A percentile compares a stretch with the other conserved stretches of the same genome.
phyloP scores from a whole-genome alignment of 2,113 vertebrate genomes.

The Romanogobio albipinnatus region DNA sequence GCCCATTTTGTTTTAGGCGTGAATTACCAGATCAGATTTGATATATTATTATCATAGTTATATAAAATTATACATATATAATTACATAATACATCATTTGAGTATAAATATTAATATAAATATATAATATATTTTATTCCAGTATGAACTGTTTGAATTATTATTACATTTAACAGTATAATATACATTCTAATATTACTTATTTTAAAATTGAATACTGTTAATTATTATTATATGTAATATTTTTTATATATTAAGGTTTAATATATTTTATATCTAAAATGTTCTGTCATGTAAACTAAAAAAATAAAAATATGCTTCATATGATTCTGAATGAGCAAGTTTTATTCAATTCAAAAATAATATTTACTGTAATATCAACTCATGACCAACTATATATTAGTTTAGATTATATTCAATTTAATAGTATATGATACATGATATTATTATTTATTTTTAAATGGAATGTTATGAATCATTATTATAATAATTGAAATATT shows the following conservation, averaged over 20 bases:
- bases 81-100: not conserved
- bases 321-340: not conserved
- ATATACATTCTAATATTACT: too few species aligned
- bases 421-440: not conserved
- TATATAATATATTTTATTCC: not conserved
- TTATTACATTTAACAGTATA: too few species aligned
- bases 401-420: not conserved
- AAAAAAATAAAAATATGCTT: not conserved
- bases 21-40: not conserved
- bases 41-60: too few species aligned
- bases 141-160: too few species aligned
- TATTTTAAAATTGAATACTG: too few species aligned
- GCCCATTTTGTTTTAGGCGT: not conserved
- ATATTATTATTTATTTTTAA: too few species aligned
- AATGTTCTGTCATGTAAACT: too few species aligned
- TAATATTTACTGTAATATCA: not conserved
- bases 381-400: not conserved
- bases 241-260: too few species aligned
- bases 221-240: too few species aligned
- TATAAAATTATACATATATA: not conserved
- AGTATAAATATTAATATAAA: not conserved
- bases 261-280: too few species aligned
- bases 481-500: not conserved
- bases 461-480: too few species aligned
- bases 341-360: not conserved